Evolutionary conservation across 2,797 vertebrate species (phyloP).

Genomic region (Staurois parvus): DNA sequence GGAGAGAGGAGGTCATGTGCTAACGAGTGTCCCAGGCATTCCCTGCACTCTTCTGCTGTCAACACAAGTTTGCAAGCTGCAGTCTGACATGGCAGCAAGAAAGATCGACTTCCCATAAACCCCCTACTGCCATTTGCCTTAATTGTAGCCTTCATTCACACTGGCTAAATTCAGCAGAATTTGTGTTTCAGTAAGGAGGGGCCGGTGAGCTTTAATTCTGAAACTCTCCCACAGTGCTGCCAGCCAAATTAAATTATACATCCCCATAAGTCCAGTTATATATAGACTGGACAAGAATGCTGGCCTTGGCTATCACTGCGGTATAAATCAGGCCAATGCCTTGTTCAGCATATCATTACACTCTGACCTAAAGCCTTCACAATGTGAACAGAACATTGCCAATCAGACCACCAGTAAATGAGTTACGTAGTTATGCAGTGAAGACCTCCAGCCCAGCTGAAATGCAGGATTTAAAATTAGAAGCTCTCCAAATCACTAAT

Average conservation of each 20-base stretch:
- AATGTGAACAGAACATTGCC: constrained; percentile 27
- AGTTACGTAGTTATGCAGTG: background rate
- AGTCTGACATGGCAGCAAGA: constrained; percentile 8
- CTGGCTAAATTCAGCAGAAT: background rate
- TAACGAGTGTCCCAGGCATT: background rate
- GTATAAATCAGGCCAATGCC: constrained; percentile 13
- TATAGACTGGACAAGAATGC: constrained; percentile 28
- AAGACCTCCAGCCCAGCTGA: background rate
- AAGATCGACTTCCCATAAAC: background rate
- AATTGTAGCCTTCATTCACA: background rate
- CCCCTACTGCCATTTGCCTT: background rate
- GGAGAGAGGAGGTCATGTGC: background rate
- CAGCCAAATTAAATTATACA: constrained; percentile 47
- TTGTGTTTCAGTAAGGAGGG: background rate
- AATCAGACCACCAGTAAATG: constrained; percentile 7
- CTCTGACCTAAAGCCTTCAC: constrained; percentile 10
- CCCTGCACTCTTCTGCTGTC: background rate
- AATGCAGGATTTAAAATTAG: background rate
- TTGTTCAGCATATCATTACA: constrained; percentile 42
- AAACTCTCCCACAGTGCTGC: constrained; percentile 1
- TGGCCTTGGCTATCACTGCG: background rate
- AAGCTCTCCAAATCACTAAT: background rate
- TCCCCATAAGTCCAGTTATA: constrained; percentile 15
- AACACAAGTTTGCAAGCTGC: background rate
- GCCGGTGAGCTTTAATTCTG: background rate